Base-by-base conservation (phyloP, 1,140 invertebrate genomes). In the Dermatophagoides farinae region DNA sequence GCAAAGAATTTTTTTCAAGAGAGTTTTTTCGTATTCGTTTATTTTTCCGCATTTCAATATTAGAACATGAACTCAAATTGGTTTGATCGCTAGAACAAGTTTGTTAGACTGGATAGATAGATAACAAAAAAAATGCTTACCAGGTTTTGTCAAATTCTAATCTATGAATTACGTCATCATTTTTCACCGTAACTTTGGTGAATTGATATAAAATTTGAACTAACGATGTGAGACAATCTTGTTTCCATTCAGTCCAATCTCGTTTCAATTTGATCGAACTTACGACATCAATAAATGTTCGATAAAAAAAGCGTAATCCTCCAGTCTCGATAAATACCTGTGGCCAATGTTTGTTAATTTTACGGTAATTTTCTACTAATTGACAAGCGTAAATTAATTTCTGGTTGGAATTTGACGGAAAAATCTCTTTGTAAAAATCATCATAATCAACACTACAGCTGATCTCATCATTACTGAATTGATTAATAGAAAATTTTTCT, bases 301-400 rank as follows among this genome's bases (percentile, higher is more conserved):
- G 84, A 71, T 89, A 90, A 0, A 93, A 73, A 72, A 91, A 82
- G 49, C 82, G 77, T 31, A 95, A 69, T 1, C 89, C 89, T 37
- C 88, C 88, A 66, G 84, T 81, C 65, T 85, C 80, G 20, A 91
- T 82, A 70, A 93, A 93, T 60, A 82, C 50, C 61, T 60, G 25
- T 46, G 60, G 20, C 62, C 62, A 65, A 52, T 61, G 43, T 61
- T 63, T 61, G 6, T 31, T 52, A n/a, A 61, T 61, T 41, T 59
- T 49, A 44, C 62, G 49, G 12, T 85, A 68, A 16, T 79, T 79
- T 67, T 92, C 88, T 1, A 93, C 84, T 58, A 93, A 91, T 68
- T 92, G 88, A 44, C 93, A 70, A 0, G 86, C 89, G 70, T 95
- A 95, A 85, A 93, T 91, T 47, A 95, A 77, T 69, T 90, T 90